phyloP scores from a whole-genome alignment of 1,140 invertebrate species.

The Helicoverpa zea region DNA sequence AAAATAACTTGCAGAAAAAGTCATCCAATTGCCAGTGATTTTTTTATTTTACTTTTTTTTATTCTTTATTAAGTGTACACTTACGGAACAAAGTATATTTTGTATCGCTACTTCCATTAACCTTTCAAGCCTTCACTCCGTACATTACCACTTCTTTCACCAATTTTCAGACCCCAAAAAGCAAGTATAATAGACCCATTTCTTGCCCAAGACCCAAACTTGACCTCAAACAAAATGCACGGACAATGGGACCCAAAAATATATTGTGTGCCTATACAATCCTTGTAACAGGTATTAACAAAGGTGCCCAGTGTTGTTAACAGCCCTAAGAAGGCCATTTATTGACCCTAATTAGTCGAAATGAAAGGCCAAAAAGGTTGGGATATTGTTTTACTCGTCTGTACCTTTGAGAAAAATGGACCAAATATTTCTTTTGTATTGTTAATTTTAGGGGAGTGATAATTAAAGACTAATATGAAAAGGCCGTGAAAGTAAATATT shows the following conservation, averaged over 20 bases:
- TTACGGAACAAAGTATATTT: no score
- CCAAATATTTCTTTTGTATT: no score
- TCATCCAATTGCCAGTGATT: no score
- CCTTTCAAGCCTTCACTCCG: background rate
- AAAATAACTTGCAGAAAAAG: no score
- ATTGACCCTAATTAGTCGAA: conserved; percentile 39
- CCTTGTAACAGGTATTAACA: conserved; percentile 9
- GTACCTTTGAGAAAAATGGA: background rate
- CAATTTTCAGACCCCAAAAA: background rate
- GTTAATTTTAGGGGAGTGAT: background rate
- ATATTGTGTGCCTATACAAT: conserved; percentile 24
- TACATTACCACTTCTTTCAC: background rate
- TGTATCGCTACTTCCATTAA: no score
- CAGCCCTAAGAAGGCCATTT: conserved; percentile 15
- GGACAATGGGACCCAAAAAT: conserved; percentile 31
- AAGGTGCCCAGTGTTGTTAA: conserved; percentile 31
- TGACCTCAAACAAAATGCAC: conserved; percentile 2
- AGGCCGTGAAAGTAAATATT: background rate
- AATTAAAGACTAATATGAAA: background rate
- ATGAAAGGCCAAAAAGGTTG: background rate
- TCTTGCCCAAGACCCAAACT: background rate
- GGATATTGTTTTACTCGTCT: background rate
- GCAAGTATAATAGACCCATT: background rate
- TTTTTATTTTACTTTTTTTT: no score
- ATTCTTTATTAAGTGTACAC: no score